These are phyloP conservation scores for Brienomyrus brachyistius DNA, from an alignment of 2,113 vertebrate species.

Conservation along the genomic window DNA sequence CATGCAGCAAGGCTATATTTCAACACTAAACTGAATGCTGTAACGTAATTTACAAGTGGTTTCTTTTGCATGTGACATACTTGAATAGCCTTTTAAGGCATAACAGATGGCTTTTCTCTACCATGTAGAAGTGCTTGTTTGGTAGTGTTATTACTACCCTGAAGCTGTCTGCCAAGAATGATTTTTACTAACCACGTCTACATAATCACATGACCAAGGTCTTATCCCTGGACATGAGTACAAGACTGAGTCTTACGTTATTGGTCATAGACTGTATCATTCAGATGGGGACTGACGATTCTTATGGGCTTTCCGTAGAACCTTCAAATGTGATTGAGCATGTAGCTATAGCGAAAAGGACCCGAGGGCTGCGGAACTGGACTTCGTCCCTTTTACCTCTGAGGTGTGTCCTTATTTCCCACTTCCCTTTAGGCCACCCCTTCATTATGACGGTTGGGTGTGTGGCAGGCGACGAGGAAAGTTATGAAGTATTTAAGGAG, in stretches of 20 bases:
- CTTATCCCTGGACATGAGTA: constrained; percentile 63
- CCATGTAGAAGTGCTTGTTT: constrained; percentile 52
- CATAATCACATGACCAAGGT: constrained; percentile 69
- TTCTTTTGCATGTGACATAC: neutral
- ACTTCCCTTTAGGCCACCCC: constrained; percentile 72
- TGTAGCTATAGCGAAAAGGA: neutral
- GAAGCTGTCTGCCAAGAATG: constrained; percentile 56
- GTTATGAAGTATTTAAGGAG: constrained; percentile 82
- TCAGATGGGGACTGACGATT: constrained; percentile 77
- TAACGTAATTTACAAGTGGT: neutral
- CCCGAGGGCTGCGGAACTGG: neutral
- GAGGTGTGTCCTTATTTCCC: neutral
- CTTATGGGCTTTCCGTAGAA: constrained; percentile 57
- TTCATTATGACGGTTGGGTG: constrained; percentile 95
- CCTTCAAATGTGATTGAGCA: neutral
- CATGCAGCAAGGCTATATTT: neutral
- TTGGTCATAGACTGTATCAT: constrained; percentile 69
- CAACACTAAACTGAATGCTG: neutral
- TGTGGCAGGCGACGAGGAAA: constrained; percentile 90
- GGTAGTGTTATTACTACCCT: constrained; percentile 54
- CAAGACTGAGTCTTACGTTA: constrained; percentile 48
- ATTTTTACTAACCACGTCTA: constrained; percentile 63
- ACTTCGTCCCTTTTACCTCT: constrained; percentile 28
- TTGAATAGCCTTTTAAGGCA: constrained; percentile 44
- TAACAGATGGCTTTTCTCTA: constrained; percentile 42